Evolutionary conservation across 2,113 vertebrate species (phyloP).

Genomic region (Donacobius atricapilla): DNA sequence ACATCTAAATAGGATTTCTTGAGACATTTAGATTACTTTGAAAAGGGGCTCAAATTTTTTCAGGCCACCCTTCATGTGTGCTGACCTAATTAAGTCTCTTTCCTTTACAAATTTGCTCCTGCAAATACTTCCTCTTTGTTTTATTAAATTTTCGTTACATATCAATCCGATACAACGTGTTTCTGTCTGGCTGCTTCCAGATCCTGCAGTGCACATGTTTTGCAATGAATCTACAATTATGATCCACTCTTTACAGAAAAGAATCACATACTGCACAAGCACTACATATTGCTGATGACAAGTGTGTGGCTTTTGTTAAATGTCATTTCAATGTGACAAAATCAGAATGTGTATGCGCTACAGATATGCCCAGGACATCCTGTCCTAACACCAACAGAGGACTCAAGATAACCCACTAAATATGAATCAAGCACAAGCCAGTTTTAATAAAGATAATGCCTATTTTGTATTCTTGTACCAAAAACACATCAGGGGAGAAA

Average conservation of each 20-base stretch:
- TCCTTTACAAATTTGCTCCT: background rate
- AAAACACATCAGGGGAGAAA: background rate
- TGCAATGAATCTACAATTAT: background rate
- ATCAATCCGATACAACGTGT: rapidly evolving
- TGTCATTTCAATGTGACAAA: background rate
- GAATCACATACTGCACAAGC: background rate
- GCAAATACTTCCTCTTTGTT: background rate
- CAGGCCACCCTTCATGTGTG: background rate
- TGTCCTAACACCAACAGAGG: background rate
- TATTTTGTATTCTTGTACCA: background rate
- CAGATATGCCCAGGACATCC: background rate
- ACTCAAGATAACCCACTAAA: background rate
- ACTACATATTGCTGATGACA: background rate
- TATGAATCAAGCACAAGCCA: background rate
- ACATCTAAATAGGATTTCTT: background rate
- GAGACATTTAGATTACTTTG: background rate
- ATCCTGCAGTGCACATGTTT: background rate
- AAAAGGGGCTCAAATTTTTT: background rate
- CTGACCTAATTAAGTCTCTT: background rate
- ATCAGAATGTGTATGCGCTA: background rate
- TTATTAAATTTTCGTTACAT: background rate
- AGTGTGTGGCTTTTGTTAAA: background rate
- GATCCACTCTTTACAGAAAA: background rate
- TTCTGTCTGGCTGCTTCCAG: background rate
- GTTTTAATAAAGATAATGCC: background rate